Evolutionary conservation across 37 sponge, comb jelly and placozoan species (phyloP).

Genomic region (Diacarnus erythraeanus): DNA sequence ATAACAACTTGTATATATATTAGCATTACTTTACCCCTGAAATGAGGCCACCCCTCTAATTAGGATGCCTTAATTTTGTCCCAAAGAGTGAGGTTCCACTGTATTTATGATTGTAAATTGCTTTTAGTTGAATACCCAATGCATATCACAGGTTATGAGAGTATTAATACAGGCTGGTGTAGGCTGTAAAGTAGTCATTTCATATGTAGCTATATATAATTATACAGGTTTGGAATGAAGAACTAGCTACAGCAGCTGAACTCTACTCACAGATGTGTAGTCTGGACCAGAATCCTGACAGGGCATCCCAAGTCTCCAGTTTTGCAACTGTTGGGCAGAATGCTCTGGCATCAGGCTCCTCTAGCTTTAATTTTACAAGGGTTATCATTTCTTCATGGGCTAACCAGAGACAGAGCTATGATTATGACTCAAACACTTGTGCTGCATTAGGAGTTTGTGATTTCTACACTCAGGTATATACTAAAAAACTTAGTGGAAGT

Average conservation of each 20-base stretch:
- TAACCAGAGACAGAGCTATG: background rate
- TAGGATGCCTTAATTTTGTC: too few relatives aligned
- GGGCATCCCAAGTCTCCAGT: slow-evolving; percentile 8
- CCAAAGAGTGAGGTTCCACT: too few relatives aligned
- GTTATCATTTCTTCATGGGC: background rate
- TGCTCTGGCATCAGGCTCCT: background rate
- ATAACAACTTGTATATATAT: too few relatives aligned
- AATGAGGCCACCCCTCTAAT: too few relatives aligned
- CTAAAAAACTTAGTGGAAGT: too few relatives aligned
- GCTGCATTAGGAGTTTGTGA: slow-evolving; percentile 3
- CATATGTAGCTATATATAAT: too few relatives aligned
- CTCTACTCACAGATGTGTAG: slow-evolving; percentile 25
- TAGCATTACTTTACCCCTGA: too few relatives aligned
- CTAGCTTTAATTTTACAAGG: background rate
- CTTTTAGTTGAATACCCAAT: too few relatives aligned
- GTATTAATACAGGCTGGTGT: too few relatives aligned
- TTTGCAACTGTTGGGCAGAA: slow-evolving; percentile 57
- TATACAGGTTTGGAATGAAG: slow-evolving; percentile 50
- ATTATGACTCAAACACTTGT: slow-evolving; percentile 23
- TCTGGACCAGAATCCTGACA: slow-evolving; percentile 21
- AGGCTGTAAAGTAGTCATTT: too few relatives aligned
- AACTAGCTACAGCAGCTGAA: slow-evolving; percentile 49
- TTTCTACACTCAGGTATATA: slow-evolving; percentile 25
- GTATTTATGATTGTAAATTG: too few relatives aligned
- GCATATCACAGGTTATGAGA: too few relatives aligned